Conservation (phyloP, 2,888 invertebrate species). For the Tupiocoris notatus region DNA sequence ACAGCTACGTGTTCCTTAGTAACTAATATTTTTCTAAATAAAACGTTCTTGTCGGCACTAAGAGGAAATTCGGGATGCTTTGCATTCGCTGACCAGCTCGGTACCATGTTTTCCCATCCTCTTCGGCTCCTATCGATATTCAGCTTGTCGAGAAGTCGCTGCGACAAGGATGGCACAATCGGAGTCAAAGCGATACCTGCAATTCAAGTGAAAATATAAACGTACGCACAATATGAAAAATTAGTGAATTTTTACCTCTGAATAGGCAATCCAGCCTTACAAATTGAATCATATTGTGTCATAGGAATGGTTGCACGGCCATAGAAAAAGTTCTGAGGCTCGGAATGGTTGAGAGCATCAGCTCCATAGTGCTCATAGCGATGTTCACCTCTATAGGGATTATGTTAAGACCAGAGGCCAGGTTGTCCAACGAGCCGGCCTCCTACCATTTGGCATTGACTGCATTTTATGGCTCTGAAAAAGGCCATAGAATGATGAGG, state of each 20-base stretch:
- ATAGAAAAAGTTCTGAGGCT: neutral
- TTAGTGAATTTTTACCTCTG: too few relatives aligned
- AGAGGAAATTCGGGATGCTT: constrained; percentile 33
- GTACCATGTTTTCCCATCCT: constrained; percentile 57
- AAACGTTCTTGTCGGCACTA: constrained; percentile 48
- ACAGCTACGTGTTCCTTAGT: neutral
- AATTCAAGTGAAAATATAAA: too few relatives aligned
- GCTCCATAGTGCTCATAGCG: too few relatives aligned
- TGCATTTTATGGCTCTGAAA: too few relatives aligned
- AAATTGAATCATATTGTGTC: neutral
- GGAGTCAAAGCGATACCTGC: constrained; percentile 80
- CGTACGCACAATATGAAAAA: too few relatives aligned
- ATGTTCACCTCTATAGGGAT: too few relatives aligned
- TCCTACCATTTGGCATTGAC: too few relatives aligned
- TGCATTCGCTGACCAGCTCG: constrained; percentile 48
- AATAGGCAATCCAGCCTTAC: too few relatives aligned
- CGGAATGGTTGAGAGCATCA: neutral
- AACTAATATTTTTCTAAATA: constrained; percentile 51
- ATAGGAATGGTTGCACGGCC: neutral
- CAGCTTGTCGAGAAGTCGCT: constrained; percentile 69
- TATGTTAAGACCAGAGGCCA: too few relatives aligned
- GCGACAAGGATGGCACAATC: constrained; percentile 72
- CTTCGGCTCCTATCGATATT: constrained; percentile 57
- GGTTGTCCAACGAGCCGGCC: too few relatives aligned
- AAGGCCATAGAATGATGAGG: too few relatives aligned